Conservation (phyloP, 2,797 vertebrate genomes). For the Myotis pilosus region DNA sequence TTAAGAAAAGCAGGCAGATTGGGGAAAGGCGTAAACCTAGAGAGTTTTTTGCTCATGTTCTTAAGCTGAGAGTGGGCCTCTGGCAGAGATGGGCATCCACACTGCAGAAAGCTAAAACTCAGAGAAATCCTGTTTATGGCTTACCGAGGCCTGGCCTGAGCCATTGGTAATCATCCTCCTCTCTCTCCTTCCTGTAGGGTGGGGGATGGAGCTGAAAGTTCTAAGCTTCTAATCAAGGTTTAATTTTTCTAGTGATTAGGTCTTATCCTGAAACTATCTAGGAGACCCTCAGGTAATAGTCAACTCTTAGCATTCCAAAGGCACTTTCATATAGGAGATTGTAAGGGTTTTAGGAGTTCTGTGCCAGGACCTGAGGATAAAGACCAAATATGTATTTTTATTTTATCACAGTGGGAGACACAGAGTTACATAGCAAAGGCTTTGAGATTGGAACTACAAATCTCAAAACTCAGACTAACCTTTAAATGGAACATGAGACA, state of each 20-base stretch:
- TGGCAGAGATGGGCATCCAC: background rate
- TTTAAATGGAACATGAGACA: background rate
- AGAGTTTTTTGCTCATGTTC: background rate
- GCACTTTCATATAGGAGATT: background rate
- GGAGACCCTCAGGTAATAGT: background rate
- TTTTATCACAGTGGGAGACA: background rate
- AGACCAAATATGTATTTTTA: background rate
- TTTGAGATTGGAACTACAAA: slow-evolving; percentile 8
- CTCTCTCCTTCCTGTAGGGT: background rate
- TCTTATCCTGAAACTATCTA: background rate
- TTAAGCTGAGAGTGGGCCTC: background rate
- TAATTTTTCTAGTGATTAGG: background rate
- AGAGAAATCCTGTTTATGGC: background rate
- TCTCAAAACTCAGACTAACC: slow-evolving; percentile 1
- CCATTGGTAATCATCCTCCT: background rate
- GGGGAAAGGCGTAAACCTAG: background rate
- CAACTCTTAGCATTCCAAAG: background rate
- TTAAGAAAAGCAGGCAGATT: background rate
- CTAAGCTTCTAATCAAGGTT: background rate
- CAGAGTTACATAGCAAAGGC: background rate
- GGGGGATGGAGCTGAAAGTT: background rate
- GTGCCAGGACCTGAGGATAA: background rate
- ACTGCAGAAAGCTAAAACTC: background rate
- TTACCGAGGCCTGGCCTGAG: background rate
- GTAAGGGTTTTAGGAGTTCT: background rate